These are phyloP conservation scores for Epinotia demarniana DNA, from an alignment of 2,888 invertebrate genomes.

Conservation along the genomic window DNA sequence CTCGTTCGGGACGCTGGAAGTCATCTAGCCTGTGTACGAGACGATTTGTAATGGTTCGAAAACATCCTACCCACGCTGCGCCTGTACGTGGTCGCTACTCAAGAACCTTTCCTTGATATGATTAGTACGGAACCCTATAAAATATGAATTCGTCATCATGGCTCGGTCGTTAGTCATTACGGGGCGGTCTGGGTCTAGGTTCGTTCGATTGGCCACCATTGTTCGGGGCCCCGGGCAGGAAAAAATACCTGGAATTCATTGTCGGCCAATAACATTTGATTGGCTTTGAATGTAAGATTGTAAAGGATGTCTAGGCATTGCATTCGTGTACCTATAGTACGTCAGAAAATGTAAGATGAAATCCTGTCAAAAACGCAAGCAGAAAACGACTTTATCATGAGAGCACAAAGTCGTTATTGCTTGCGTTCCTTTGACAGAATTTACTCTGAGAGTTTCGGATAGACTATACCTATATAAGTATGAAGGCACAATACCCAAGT, in stretches of 20 bases:
- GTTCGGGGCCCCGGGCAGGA: conserved; percentile 55
- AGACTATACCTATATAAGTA: too few species aligned
- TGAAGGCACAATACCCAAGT: too few species aligned
- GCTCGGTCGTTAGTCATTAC: conserved; percentile 61
- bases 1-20: too few species aligned
- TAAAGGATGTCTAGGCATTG: conserved; percentile 34
- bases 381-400: too few species aligned
- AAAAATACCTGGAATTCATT: conserved; percentile 53
- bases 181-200: conserved; percentile 63
- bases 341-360: too few species aligned
- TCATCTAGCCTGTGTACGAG: too few species aligned
- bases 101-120: not conserved
- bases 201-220: conserved; percentile 70
- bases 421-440: too few species aligned
- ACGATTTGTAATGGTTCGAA: too few species aligned
- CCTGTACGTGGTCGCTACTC: too few species aligned
- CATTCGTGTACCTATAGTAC: not conserved
- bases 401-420: too few species aligned
- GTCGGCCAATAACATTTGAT: conserved; percentile 37
- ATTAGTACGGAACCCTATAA: not conserved
- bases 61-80: not conserved
- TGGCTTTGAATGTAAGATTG: conserved; percentile 19
- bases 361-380: too few species aligned
- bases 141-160: conserved; percentile 27
- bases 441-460: too few species aligned